Evolutionary conservation across 2,888 invertebrate genomes (phyloP).

Genomic region (Coenonympha glycerion): DNA sequence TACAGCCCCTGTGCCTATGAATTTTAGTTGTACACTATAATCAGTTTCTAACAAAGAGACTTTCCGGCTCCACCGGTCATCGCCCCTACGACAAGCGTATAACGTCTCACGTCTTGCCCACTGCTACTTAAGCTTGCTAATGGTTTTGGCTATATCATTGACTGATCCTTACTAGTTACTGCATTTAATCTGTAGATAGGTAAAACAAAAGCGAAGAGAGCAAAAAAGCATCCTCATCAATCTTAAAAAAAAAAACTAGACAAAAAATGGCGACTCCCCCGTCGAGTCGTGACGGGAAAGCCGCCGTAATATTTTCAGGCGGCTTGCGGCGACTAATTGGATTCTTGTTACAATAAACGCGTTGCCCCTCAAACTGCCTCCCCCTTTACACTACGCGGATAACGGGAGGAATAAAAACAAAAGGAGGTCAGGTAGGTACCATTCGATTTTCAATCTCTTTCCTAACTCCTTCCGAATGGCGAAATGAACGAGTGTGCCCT

Average conservation of each 20-base stretch:
- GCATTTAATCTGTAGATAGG: too few species aligned
- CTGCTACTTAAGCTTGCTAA: too few species aligned
- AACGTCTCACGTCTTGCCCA: too few species aligned
- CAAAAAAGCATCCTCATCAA: background rate
- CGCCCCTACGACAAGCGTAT: too few species aligned
- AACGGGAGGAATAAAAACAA: slow-evolving; percentile 37
- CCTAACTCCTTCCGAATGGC: too few species aligned
- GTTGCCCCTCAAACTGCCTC: slow-evolving; percentile 41
- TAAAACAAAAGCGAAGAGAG: background rate
- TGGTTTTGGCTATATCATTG: too few species aligned
- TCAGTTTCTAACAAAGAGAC: too few species aligned
- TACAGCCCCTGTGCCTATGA: too few species aligned
- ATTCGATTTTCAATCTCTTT: slow-evolving; percentile 31
- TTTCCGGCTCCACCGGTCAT: too few species aligned
- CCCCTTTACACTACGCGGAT: slow-evolving; percentile 35
- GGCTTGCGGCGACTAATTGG: slow-evolving; percentile 48
- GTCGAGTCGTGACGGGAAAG: slow-evolving; percentile 34
- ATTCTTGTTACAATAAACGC: slow-evolving; percentile 55
- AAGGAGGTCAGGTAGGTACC: slow-evolving; percentile 2
- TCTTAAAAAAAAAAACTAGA: background rate
- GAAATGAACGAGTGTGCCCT: too few species aligned
- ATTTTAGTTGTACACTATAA: too few species aligned
- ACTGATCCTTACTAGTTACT: too few species aligned
- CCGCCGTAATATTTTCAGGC: slow-evolving; percentile 40
- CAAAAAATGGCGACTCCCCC: slow-evolving; percentile 17